Percentiles rank a stretch among this genome's conserved stretches.
Evolutionary conservation across 2,888 invertebrate genomes (phyloP).

Genomic region (Artemia sp.): DNA sequence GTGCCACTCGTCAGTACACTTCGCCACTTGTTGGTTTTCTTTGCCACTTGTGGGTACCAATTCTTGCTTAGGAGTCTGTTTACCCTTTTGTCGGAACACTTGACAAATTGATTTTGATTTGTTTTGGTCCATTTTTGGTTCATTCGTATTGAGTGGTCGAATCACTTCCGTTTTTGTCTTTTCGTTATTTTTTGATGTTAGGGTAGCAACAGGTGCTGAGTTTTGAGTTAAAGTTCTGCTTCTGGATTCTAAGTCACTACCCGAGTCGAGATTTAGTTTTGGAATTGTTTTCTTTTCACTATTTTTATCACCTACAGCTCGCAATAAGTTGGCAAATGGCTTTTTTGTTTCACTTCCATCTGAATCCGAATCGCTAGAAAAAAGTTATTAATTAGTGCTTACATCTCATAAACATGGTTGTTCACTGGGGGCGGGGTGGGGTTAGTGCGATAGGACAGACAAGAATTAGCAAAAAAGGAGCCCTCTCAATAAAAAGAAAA

Average conservation of each 20-base stretch:
- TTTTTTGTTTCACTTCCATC: not conserved
- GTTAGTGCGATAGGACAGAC: too few species aligned
- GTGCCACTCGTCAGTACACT: not conserved
- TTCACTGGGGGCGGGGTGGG: too few species aligned
- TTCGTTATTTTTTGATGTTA: not conserved
- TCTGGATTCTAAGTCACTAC: conserved; percentile 12
- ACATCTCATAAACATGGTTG: too few species aligned
- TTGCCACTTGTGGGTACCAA: not conserved
- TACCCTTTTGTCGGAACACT: conserved; percentile 8
- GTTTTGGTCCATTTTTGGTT: conserved; percentile 10
- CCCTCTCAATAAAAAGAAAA: too few species aligned
- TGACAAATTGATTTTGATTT: conserved; percentile 8
- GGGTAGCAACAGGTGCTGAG: not conserved
- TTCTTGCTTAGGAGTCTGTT: not conserved
- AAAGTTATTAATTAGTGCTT: too few species aligned
- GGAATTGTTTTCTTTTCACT: not conserved
- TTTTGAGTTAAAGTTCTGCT: not conserved
- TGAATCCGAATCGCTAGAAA: not conserved
- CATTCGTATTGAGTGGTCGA: not conserved
- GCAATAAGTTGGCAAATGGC: conserved; percentile 5
- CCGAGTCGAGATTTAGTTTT: not conserved
- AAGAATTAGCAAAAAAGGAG: too few species aligned
- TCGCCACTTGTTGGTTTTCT: not conserved
- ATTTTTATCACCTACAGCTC: conserved; percentile 14
- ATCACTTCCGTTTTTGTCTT: too few species aligned